Evolutionary conservation across 2,888 invertebrate genomes (phyloP).

Genomic region (Catocala nupta): DNA sequence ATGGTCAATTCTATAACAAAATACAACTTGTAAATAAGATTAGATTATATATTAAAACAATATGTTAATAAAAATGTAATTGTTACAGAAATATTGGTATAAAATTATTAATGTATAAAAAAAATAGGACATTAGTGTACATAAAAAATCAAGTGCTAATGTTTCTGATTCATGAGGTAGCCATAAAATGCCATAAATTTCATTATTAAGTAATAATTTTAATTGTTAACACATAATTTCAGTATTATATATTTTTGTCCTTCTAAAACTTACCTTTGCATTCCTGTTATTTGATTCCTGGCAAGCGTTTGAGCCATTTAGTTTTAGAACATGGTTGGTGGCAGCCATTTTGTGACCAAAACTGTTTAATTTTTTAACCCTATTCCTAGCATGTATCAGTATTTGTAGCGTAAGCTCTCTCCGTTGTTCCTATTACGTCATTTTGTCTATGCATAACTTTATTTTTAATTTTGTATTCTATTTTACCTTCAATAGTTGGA

Average conservation of each 20-base stretch:
- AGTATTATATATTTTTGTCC: constrained; percentile 69
- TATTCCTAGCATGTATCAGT: constrained; percentile 82
- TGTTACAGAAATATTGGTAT: constrained; percentile 78
- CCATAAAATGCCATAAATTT: constrained; percentile 84
- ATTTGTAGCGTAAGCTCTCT: constrained; percentile 78
- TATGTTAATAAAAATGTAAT: constrained; percentile 77
- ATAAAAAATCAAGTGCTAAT: constrained; percentile 74
- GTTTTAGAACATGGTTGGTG: constrained; percentile 59
- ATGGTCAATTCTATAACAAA: constrained; percentile 83
- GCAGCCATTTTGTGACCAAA: constrained; percentile 64
- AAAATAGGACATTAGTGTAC: constrained; percentile 70
- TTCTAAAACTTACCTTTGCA: constrained; percentile 68
- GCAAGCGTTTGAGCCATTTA: constrained; percentile 66
- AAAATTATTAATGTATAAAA: constrained; percentile 72
- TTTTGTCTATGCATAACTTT: constrained; percentile 47
- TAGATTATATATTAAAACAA: constrained; percentile 74
- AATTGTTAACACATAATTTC: constrained; percentile 52
- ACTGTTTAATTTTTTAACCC: constrained; percentile 57
- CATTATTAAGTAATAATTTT: constrained; percentile 57
- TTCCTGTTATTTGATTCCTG: constrained; percentile 73
- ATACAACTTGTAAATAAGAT: constrained; percentile 81
- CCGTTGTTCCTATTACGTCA: constrained; percentile 77
- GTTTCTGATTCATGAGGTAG: constrained; percentile 85
- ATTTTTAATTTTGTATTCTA: constrained; percentile 41
- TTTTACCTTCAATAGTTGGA: constrained; percentile 26